A percentile compares a stretch with the other conserved stretches of the same genome.
Evolutionary conservation across 2,797 vertebrate species (phyloP).

Genomic region (Leontopithecus rosalia): DNA sequence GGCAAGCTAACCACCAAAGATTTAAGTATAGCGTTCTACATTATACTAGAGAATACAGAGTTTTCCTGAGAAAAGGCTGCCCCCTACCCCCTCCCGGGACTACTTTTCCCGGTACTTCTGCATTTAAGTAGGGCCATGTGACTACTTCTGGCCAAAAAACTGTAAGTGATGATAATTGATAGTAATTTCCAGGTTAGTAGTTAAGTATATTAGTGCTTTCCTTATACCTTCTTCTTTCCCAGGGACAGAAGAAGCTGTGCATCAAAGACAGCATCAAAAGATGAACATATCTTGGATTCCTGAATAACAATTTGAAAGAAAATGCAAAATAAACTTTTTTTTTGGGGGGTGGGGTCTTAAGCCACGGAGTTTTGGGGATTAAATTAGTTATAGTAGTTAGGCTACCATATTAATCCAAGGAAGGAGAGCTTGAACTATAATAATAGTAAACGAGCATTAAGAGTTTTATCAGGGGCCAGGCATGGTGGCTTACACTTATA

Average conservation of each 20-base stretch:
- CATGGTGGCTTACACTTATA: too few relatives aligned
- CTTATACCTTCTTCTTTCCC: background rate
- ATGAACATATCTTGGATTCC: background rate
- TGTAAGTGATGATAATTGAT: background rate
- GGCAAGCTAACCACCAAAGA: background rate
- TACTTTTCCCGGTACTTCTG: background rate
- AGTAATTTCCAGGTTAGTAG: background rate
- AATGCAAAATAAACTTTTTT: background rate
- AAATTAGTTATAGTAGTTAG: background rate
- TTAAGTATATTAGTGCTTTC: background rate
- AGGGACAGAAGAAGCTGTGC: background rate
- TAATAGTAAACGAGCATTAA: background rate
- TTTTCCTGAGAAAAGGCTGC: background rate
- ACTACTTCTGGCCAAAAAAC: background rate
- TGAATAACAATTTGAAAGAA: background rate
- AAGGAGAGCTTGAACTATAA: background rate
- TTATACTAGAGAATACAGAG: background rate
- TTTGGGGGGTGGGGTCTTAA: background rate
- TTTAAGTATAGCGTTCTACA: background rate
- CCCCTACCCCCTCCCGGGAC: too few relatives aligned
- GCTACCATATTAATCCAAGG: background rate
- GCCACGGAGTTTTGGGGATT: background rate
- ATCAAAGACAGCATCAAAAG: background rate
- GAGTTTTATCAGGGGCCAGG: background rate
- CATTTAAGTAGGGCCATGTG: background rate